Base-by-base conservation (phyloP, 2,797 vertebrate species). In the Lutra lutra region DNA sequence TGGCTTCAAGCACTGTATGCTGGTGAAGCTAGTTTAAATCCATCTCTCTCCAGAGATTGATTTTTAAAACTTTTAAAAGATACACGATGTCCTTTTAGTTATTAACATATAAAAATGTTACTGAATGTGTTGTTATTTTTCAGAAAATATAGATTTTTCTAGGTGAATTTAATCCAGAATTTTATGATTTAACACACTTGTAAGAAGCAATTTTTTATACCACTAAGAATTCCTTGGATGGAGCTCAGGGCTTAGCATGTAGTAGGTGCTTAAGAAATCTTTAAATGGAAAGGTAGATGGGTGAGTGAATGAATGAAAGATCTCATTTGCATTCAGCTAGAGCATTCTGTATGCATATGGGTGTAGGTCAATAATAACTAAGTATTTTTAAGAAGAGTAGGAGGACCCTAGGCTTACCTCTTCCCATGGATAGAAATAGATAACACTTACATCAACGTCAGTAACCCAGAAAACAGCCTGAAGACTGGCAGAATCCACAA, bases 21-120 rank as follows among this genome's bases (percentile, higher is more conserved):
- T 35, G n/a, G 2, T 56, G 79, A 87, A 89, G 20, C 13, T 68
- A 90, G 62, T 92, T 95, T 94, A 96, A 91, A 87, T 72, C 35
- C 38, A 21, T 40, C 40, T 73, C 54, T 95, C 89, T 90, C 64
- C 9, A 46, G 93, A 89, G 46, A 89, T 2, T 86, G 77, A 21
- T 80, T 60, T 97, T 93, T 73, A 32, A 75, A 87, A 78, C 20
- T 94, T 95, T 86, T 11, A 94, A 95, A 86, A 70, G 13, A 85
- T 25, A 73, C 15, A 18, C 40, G 13, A n/a, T 92, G 13, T 5
- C 15, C 51, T 95, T 89, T 86, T 58, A 70, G 38, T 72, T 96
- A 78, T 62, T 95, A 70, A 25, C 46, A 46, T 25, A 2, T 94
- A 84, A 95, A 90, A 95, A 87, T 96, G 60, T 64, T 83, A 86